phyloP scores from a whole-genome alignment of 1,140 invertebrate genomes.

The Brachionus rotundiformis region DNA sequence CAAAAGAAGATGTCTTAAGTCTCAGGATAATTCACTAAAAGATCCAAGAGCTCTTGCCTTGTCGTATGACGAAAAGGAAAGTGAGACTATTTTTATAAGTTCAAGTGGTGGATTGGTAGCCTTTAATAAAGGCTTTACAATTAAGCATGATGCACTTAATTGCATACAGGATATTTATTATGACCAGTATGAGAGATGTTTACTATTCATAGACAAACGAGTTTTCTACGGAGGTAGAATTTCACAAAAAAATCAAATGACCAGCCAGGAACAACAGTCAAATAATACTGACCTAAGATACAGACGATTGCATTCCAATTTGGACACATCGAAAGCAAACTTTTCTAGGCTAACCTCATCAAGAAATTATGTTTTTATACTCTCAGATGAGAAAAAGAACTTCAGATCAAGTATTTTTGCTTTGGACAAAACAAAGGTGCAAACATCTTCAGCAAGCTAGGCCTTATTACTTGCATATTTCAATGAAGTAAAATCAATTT shows the following conservation, averaged over 20 bases:
- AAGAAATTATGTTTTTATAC: constrained; percentile 29
- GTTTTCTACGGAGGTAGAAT: constrained; percentile 22
- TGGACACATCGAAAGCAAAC: not conserved
- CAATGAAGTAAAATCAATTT: not conserved
- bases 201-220: constrained; percentile 18
- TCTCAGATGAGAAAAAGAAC: not conserved
- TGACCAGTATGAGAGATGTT: constrained; percentile 28
- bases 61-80: constrained; percentile 30
- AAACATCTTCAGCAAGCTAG: constrained; percentile 12
- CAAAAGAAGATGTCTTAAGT: constrained; percentile 41
- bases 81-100: constrained; percentile 10
- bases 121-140: constrained; percentile 33
- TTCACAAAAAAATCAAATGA: not conserved
- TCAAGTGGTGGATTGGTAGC: constrained; percentile 15
- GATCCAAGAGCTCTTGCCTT: not conserved
- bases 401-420: constrained; percentile 43
- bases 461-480: too few species aligned
- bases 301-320: not conserved
- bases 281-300: constrained; percentile 41
- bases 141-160: constrained; percentile 20
- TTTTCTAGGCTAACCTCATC: constrained; percentile 11
- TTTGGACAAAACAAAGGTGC: constrained; percentile 3
- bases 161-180: constrained; percentile 40
- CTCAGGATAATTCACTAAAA: constrained; percentile 25
- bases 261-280: not conserved